These are phyloP conservation scores for Lutraria lutraria DNA, from an alignment of 2,888 invertebrate species.

Conservation along the genomic window DNA sequence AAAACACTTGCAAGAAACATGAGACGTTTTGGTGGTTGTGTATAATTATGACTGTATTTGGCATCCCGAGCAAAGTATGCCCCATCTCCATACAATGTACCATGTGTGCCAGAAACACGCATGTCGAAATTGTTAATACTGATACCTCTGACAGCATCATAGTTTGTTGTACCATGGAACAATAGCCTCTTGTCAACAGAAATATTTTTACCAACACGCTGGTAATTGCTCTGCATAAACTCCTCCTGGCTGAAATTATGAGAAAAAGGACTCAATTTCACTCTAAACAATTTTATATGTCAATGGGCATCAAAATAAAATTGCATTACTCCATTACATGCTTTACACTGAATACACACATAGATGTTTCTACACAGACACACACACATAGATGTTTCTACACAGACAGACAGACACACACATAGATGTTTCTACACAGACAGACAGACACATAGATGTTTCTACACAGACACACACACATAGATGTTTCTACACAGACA, in stretches of 20 bases:
- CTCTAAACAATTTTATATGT: no score
- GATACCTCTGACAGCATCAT: constrained; percentile 73
- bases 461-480: no score
- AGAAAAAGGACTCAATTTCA: no score
- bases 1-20: constrained; percentile 79
- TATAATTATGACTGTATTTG: constrained; percentile 72
- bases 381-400: no score
- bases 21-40: constrained; percentile 47
- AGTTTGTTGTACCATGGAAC: constrained; percentile 77
- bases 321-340: no score
- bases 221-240: constrained; percentile 21
- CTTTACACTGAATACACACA: no score
- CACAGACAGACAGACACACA: no score
- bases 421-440: no score
- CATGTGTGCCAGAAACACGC: constrained; percentile 76
- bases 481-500: no score
- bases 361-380: no score
- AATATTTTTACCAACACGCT: constrained; percentile 14
- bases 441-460: no score
- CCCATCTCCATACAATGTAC: constrained; percentile 78
- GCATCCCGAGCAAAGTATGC: constrained; percentile 75
- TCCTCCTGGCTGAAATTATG: constrained; percentile 23
- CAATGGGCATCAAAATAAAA: no score
- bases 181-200: constrained; percentile 65
- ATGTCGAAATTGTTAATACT: constrained; percentile 78